These are phyloP conservation scores for Erythrolamprus reginae DNA, from an alignment of 2,113 vertebrate genomes.

Conservation along the genomic window DNA sequence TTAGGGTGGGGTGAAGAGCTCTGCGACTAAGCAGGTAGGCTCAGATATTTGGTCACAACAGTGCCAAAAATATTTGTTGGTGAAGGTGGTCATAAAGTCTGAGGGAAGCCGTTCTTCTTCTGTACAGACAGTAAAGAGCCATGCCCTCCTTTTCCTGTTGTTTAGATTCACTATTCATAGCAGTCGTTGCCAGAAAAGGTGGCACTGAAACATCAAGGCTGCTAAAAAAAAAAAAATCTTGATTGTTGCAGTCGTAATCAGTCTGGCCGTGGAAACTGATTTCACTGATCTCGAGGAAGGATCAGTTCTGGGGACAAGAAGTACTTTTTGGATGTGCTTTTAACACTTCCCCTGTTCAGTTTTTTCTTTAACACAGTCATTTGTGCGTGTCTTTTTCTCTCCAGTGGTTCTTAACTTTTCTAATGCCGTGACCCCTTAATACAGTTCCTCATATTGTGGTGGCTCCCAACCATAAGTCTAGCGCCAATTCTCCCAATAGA, in stretches of 20 bases:
- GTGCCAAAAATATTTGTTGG: not conserved
- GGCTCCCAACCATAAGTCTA: too few relatives aligned
- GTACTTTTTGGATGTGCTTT: constrained; percentile 12
- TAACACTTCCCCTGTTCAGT: not conserved
- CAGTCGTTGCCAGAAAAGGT: not conserved
- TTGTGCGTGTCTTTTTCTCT: too few relatives aligned
- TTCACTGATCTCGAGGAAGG: not conserved
- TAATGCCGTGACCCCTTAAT: too few relatives aligned
- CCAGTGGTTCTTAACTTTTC: too few relatives aligned
- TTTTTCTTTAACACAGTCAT: constrained; percentile 27
- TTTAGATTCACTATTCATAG: not conserved
- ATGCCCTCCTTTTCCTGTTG: not conserved
- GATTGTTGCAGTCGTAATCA: not conserved
- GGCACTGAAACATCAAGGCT: not conserved
- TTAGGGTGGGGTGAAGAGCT: not conserved
- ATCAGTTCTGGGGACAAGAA: not conserved
- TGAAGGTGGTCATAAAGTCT: not conserved
- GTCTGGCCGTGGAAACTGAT: not conserved
- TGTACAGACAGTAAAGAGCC: not conserved
- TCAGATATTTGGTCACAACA: not conserved
- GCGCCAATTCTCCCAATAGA: too few relatives aligned
- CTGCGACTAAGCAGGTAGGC: not conserved
- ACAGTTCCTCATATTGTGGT: too few relatives aligned
- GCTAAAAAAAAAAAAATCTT: not conserved
- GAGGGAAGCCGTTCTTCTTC: not conserved